Evolutionary conservation across 2,888 invertebrate species (phyloP), one percentile per base, ranked within the genome.

Genomic region (Himalopsyche kuldschensis): DNA sequence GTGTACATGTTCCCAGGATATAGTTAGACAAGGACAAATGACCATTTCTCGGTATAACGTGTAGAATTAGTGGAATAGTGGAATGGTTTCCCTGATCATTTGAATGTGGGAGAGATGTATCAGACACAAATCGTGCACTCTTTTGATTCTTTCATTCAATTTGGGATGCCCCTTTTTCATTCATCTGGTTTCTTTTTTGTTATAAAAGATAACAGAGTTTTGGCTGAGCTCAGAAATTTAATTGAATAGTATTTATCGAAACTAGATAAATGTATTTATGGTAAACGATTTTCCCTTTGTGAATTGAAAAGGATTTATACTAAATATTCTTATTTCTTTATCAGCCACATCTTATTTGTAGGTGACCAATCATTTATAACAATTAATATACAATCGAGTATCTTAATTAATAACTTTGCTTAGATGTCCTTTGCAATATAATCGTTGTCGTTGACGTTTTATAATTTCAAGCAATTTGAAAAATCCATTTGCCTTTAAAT

Each of bases 31-130:
- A 77, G 63, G 82, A 85, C 86, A 83, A 82, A 84, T 83, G 84
- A 81, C 80, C 84, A 75, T 55, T 84, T 84, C 84, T 81, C 30
- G 82, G 85, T 82, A 85, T 81, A 84, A 41, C 77, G 83, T 83
- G 84, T 83, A 79, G 83, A 81, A 85, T 85, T 82, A 80, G 63
- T 81, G 80, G 84, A 85, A 85, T 79, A 77, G 84, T 46, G 69
- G 20, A 41, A 63, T 55, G 77, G 32, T 78, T 82, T 80, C 82
- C 82, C 31, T 32, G 84, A 80, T 69, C 69, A 55, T 55, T 55
- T 55, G 55, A 55, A 76, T 35, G 76, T 31, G 35, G 32, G n/a
- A 35, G 35, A 76, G 35, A 35, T 76, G 76, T n/a, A 76, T 76
- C 32, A 27, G 31, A 35, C 76, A 76, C 76, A 76, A 35, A 76